These are phyloP conservation scores for Parasteatoda lunata DNA, from an alignment of 2,888 invertebrate genomes.

Conservation along the genomic window DNA sequence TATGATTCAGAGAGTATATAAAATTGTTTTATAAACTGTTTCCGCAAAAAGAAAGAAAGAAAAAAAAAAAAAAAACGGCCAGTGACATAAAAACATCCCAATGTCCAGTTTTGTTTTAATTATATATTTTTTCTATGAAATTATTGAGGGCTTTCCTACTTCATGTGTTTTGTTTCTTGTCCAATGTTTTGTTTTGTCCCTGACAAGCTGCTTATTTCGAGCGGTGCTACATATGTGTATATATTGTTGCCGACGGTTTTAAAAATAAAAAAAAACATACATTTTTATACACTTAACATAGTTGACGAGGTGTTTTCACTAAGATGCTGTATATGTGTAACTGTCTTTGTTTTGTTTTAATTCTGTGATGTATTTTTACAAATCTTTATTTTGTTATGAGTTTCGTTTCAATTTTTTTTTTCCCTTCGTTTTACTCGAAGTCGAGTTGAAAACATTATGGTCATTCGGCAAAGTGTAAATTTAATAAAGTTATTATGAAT, in stretches of 20 bases:
- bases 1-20: no score
- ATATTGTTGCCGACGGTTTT: constrained; percentile 46
- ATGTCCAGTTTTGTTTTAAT: not conserved
- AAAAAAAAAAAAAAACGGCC: not conserved
- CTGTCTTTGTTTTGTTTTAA: constrained; percentile 25
- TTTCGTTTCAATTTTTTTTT: constrained; percentile 19
- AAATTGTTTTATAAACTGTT: no score
- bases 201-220: constrained; percentile 57
- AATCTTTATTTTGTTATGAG: constrained; percentile 42
- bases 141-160: constrained; percentile 40
- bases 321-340: constrained; percentile 22
- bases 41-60: no score
- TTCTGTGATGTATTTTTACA: constrained; percentile 57
- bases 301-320: constrained; percentile 37
- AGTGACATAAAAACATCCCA: not conserved
- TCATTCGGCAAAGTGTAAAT: not conserved
- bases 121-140: not conserved
- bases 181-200: constrained; percentile 31
- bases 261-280: not conserved
- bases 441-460: not conserved
- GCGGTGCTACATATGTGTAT: constrained; percentile 56
- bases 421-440: constrained; percentile 8
- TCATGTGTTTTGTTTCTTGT: constrained; percentile 21
- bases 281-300: constrained; percentile 41
- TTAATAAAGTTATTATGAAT: not conserved